These are phyloP conservation scores for Actinia tenebrosa DNA, from an alignment of 64 coral and sea anemone genomes.

Conservation along the genomic window DNA sequence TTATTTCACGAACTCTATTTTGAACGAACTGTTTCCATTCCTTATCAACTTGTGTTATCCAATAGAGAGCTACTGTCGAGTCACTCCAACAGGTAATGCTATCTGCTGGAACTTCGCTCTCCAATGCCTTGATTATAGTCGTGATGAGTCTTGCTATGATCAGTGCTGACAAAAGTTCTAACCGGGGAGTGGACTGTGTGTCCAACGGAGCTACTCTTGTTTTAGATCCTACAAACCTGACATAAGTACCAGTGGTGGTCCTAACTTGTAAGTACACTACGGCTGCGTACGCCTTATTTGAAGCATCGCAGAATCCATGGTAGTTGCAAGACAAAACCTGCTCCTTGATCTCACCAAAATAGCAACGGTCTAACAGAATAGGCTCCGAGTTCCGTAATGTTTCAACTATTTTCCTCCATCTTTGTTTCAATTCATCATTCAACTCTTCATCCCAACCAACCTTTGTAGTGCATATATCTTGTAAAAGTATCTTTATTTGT, in stretches of 20 bases:
- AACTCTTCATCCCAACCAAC: constrained; percentile 47
- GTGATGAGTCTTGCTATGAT: constrained; percentile 22
- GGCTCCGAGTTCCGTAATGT: constrained; percentile 2
- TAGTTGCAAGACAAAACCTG: neutral
- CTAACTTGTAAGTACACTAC: constrained; percentile 12
- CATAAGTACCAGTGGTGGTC: neutral
- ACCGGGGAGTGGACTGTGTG: constrained; percentile 10
- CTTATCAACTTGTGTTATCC: constrained; percentile 3
- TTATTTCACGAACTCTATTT: constrained; percentile 35
- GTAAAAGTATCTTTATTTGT: constrained; percentile 53
- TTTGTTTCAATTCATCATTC: constrained; percentile 6
- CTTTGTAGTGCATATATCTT: constrained; percentile 20
- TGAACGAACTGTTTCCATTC: constrained; percentile 39
- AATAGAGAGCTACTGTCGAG: constrained; percentile 20
- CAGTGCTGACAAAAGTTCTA: constrained; percentile 38
- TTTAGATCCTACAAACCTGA: constrained; percentile 4
- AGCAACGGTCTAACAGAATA: constrained; percentile 32
- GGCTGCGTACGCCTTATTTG: constrained; percentile 26
- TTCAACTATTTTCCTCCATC: constrained; percentile 30
- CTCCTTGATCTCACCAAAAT: constrained; percentile 1
- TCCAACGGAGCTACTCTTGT: constrained; percentile 27
- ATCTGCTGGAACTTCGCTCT: neutral
- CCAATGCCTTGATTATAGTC: constrained; percentile 12
- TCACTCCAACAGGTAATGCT: constrained; percentile 18
- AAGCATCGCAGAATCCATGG: constrained; percentile 36